A percentile compares a stretch with the other conserved stretches of the same genome.
These are phyloP conservation scores for Gorilla gorilla DNA, from an alignment of 2,113 vertebrate genomes.

Conservation along the genomic window DNA sequence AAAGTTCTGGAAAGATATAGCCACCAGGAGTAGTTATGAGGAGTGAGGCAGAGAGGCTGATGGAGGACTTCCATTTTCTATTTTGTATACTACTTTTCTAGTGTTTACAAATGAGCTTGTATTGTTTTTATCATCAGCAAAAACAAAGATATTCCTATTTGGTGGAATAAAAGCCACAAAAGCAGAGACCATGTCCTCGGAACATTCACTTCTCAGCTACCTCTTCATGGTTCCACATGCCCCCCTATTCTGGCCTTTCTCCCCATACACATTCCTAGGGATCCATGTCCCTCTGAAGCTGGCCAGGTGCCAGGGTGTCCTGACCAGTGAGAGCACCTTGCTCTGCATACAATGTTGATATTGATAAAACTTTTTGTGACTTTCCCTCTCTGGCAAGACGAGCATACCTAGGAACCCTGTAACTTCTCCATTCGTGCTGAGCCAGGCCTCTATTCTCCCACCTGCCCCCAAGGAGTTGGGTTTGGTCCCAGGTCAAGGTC, in stretches of 20 bases:
- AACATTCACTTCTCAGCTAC: background rate
- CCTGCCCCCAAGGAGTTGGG: background rate
- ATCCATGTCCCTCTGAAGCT: background rate
- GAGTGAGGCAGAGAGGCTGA: background rate
- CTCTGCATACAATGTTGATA: background rate
- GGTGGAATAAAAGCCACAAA: background rate
- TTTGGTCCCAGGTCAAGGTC: background rate
- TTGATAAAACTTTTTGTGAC: background rate
- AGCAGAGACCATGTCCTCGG: background rate
- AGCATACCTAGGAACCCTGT: background rate
- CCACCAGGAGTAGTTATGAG: background rate
- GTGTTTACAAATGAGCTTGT: background rate
- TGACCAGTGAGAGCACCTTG: background rate
- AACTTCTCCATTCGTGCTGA: background rate
- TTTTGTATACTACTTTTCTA: background rate
- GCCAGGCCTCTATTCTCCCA: background rate
- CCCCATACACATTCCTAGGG: background rate
- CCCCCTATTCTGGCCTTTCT: background rate
- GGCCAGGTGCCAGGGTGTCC: background rate
- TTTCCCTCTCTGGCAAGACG: background rate
- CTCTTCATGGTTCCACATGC: background rate
- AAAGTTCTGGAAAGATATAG: background rate
- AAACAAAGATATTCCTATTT: background rate
- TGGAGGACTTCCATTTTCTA: background rate
- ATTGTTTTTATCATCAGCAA: constrained; percentile 4